Evolutionary conservation across 2,888 invertebrate species (phyloP).

Genomic region (Cecidostiba fungosa): DNA sequence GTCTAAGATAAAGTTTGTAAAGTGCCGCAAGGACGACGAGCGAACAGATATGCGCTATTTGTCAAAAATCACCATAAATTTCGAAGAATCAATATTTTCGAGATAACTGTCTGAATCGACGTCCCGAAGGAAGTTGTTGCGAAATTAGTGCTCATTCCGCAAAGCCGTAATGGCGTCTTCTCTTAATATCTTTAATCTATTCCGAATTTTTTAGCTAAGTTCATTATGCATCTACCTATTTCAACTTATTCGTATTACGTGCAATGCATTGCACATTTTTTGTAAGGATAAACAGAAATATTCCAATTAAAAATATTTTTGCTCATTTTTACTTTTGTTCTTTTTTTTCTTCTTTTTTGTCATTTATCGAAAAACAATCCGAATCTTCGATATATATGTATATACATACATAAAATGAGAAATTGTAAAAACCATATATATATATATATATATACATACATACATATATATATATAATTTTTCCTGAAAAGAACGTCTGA

Average conservation of each 20-base stretch:
- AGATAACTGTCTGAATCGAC: constrained; percentile 57
- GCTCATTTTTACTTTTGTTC: constrained; percentile 69
- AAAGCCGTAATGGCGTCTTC: constrained; percentile 65
- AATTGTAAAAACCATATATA: constrained; percentile 50
- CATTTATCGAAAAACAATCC: constrained; percentile 38
- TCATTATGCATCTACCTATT: constrained; percentile 71
- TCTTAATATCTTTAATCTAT: constrained; percentile 72
- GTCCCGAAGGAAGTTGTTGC: constrained; percentile 63
- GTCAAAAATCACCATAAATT: constrained; percentile 56
- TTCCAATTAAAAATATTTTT: constrained; percentile 71
- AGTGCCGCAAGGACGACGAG: constrained; percentile 49
- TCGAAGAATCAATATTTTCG: constrained; percentile 59
- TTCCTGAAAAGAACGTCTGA: constrained; percentile 62
- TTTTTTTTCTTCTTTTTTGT: constrained; percentile 63
- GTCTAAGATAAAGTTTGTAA: constrained; percentile 54
- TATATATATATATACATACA: constrained; percentile 16
- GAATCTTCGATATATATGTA: constrained; percentile 47
- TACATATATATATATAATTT: constrained; percentile 50
- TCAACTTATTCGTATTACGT: constrained; percentile 58
- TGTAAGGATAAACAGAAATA: constrained; percentile 73
- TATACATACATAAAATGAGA: constrained; percentile 42
- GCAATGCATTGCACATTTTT: constrained; percentile 67
- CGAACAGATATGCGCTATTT: constrained; percentile 46
- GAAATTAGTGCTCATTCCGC: constrained; percentile 63
- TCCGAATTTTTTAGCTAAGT: constrained; percentile 75